Percentiles rank a stretch among this genome's conserved stretches.
These are phyloP conservation scores for Macropis europaea DNA, from an alignment of 2,888 invertebrate species.

Conservation along the genomic window DNA sequence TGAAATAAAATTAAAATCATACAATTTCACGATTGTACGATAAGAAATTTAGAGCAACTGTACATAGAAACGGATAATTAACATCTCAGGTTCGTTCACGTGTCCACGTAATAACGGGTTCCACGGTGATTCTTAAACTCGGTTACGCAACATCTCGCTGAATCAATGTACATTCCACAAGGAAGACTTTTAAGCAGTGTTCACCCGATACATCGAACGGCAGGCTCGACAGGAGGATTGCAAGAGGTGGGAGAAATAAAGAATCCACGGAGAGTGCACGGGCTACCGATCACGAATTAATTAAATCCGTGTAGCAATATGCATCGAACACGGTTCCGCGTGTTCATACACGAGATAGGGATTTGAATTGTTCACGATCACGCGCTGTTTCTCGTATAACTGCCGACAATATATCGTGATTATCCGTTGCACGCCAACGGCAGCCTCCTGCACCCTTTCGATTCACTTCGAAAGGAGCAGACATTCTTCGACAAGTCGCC, in stretches of 20 bases:
- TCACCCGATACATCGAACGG: background rate
- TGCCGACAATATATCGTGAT: constrained; percentile 59
- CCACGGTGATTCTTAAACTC: too few relatives aligned
- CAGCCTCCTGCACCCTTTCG: constrained; percentile 8
- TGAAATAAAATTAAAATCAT: too few relatives aligned
- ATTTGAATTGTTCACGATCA: constrained; percentile 76
- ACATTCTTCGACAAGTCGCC: constrained; percentile 46
- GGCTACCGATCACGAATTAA: constrained; percentile 75
- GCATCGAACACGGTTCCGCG: constrained; percentile 67
- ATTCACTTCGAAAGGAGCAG: constrained; percentile 34
- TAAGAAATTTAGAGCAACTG: too few relatives aligned
- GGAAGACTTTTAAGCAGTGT: constrained; percentile 20
- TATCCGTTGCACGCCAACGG: constrained; percentile 47
- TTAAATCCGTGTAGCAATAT: constrained; percentile 73
- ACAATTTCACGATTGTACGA: too few relatives aligned
- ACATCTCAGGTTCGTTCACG: too few relatives aligned
- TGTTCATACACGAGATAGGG: constrained; percentile 71
- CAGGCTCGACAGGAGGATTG: constrained; percentile 20
- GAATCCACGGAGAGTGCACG: constrained; percentile 42
- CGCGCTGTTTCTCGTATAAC: constrained; percentile 64
- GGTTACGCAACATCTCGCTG: constrained; percentile 10
- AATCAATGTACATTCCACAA: constrained; percentile 8
- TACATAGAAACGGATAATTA: too few relatives aligned
- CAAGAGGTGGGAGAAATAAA: constrained; percentile 29
- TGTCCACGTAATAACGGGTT: too few relatives aligned